Conservation (phyloP, 2,888 invertebrate species). For the Crocallis elinguaria region DNA sequence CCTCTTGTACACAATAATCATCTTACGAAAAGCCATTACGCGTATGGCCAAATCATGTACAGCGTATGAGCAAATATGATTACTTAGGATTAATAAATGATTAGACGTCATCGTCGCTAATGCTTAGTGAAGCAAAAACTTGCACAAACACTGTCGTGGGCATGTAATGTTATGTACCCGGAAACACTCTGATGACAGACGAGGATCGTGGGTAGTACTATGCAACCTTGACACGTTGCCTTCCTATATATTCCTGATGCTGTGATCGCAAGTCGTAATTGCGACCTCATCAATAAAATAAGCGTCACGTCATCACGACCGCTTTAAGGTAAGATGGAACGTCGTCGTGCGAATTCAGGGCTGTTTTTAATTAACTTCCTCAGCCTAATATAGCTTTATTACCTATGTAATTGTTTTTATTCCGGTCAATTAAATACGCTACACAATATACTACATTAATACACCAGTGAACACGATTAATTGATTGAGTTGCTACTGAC, state of each 20-base stretch:
- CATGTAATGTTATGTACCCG: constrained; percentile 57
- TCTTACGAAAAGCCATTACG: constrained; percentile 35
- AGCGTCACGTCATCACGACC: constrained; percentile 58
- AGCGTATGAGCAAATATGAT: constrained; percentile 33
- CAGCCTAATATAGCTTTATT: constrained; percentile 51
- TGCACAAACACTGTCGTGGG: constrained; percentile 48
- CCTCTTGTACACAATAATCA: constrained; percentile 31
- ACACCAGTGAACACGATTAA: no score
- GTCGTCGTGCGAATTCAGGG: constrained; percentile 62
- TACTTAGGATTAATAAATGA: constrained; percentile 35
- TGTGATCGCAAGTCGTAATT: constrained; percentile 62
- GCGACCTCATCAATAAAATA: constrained; percentile 62
- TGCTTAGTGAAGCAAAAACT: constrained; percentile 40
- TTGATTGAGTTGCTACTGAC: background rate
- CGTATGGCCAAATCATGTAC: constrained; percentile 38
- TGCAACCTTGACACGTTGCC: constrained; percentile 66
- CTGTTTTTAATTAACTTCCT: constrained; percentile 64
- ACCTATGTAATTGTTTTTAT: constrained; percentile 20
- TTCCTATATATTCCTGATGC: constrained; percentile 49
- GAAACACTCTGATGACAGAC: constrained; percentile 56
- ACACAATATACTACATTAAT: background rate
- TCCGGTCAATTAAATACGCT: constrained; percentile 1
- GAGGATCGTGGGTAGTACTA: constrained; percentile 38
- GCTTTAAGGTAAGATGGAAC: constrained; percentile 50
- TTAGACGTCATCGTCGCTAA: constrained; percentile 35